These are phyloP conservation scores for Oscheius myriophilus DNA, from an alignment of 2,888 invertebrate genomes.

Conservation along the genomic window DNA sequence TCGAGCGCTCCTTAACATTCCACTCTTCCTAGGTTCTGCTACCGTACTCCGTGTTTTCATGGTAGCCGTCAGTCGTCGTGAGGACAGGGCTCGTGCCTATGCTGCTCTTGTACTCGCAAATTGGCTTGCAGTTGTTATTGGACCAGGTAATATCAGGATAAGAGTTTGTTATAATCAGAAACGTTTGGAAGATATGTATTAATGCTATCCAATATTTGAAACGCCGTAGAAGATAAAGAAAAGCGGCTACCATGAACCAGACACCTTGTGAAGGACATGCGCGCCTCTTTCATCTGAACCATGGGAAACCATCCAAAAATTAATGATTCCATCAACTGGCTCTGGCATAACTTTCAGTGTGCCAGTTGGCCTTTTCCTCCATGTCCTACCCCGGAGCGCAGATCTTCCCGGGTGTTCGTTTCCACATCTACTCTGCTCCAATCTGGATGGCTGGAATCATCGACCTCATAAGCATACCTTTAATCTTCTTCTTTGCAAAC, in stretches of 20 bases:
- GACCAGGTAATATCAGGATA: no score
- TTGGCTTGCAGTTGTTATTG: conserved; percentile 43
- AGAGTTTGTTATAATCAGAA: background rate
- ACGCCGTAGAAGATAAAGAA: no score
- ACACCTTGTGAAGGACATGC: no score
- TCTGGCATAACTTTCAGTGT: no score
- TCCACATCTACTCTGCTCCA: conserved; percentile 51
- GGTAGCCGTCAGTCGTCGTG: conserved; percentile 33
- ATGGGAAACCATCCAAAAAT: no score
- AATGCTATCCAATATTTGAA: no score
- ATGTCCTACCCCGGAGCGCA: conserved; percentile 43
- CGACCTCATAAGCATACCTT: conserved; percentile 44
- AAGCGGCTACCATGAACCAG: no score
- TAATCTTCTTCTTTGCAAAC: conserved; percentile 29
- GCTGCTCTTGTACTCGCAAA: conserved; percentile 37
- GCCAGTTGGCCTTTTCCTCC: conserved; percentile 40
- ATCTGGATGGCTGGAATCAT: conserved; percentile 46
- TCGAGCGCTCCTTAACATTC: background rate
- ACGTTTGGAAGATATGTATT: background rate
- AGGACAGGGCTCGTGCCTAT: conserved; percentile 44
- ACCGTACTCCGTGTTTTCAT: conserved; percentile 46
- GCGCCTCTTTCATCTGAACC: no score
- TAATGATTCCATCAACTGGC: no score
- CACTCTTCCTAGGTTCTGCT: conserved; percentile 31
- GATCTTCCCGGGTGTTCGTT: conserved; percentile 33